A percentile compares a stretch with the other conserved stretches of the same genome.
These are phyloP conservation scores for Madoqua kirkii DNA, from an alignment of 2,113 vertebrate genomes.

Conservation along the genomic window DNA sequence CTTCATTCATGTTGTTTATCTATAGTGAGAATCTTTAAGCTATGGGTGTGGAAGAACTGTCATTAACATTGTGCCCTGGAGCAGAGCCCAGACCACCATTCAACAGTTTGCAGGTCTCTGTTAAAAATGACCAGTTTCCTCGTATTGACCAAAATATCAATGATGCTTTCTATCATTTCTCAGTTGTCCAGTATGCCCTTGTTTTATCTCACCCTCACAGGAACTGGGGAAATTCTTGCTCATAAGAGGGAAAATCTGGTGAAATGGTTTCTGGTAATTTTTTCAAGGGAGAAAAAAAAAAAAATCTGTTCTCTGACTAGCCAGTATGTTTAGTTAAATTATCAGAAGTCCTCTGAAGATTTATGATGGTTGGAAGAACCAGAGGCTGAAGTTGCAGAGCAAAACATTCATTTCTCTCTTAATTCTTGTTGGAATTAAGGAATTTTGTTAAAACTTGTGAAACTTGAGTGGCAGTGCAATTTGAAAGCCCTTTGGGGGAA, in stretches of 20 bases:
- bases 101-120: neutral
- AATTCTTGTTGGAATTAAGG: neutral
- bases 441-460: constrained; percentile 23
- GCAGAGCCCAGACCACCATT: neutral
- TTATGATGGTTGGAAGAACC: neutral
- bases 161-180: neutral
- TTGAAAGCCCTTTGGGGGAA: constrained; percentile 2
- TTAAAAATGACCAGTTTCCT: neutral
- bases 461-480: neutral
- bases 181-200: neutral
- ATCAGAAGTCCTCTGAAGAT: neutral
- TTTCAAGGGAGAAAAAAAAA: neutral
- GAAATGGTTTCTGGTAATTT: neutral
- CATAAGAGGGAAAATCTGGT: neutral
- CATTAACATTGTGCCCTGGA: neutral
- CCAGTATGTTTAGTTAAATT: constrained; percentile 6
- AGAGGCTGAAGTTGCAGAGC: neutral
- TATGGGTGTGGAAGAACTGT: neutral
- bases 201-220: neutral
- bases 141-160: neutral
- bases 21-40: neutral
- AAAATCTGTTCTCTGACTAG: neutral
- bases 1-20: neutral
- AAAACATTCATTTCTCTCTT: neutral
- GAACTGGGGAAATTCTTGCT: neutral